Conservation (phyloP, 2,113 vertebrate species). For the Gymnarchus niloticus region DNA sequence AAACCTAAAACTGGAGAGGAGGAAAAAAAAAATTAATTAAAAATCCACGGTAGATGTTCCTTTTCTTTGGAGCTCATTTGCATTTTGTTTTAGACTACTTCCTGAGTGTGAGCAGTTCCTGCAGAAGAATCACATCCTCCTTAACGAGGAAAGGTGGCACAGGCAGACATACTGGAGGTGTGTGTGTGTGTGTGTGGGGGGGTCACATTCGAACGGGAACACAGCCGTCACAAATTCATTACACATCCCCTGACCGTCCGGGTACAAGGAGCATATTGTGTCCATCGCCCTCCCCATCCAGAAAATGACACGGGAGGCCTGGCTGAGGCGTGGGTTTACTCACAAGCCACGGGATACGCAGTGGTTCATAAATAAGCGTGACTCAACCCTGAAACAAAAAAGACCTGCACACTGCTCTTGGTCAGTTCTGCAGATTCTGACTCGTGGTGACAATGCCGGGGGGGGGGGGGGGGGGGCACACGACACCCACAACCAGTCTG, state of each 20-base stretch:
- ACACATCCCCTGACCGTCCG: neutral
- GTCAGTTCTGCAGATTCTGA: neutral
- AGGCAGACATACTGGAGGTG: neutral
- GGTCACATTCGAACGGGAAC: neutral
- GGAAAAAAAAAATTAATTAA: neutral
- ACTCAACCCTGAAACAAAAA: neutral
- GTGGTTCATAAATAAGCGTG: neutral
- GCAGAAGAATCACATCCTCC: neutral
- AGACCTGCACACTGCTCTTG: neutral
- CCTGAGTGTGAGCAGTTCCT: neutral
- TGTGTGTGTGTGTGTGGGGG: too few species aligned
- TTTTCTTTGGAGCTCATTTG: neutral
- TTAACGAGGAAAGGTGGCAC: neutral
- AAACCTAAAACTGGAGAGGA: neutral
- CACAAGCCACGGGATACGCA: neutral
- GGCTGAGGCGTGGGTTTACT: neutral
- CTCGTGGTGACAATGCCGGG: neutral
- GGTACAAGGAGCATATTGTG: neutral
- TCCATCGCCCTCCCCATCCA: neutral
- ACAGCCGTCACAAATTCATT: neutral
- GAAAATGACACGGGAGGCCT: neutral
- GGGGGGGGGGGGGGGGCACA: neutral
- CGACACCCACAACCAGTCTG: neutral
- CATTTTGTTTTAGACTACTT: constrained; percentile 15
- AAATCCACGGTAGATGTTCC: neutral